Evolutionary conservation across 2,888 invertebrate genomes (phyloP), one percentile per base, ranked within the genome.

Genomic region (Alitta virens): DNA sequence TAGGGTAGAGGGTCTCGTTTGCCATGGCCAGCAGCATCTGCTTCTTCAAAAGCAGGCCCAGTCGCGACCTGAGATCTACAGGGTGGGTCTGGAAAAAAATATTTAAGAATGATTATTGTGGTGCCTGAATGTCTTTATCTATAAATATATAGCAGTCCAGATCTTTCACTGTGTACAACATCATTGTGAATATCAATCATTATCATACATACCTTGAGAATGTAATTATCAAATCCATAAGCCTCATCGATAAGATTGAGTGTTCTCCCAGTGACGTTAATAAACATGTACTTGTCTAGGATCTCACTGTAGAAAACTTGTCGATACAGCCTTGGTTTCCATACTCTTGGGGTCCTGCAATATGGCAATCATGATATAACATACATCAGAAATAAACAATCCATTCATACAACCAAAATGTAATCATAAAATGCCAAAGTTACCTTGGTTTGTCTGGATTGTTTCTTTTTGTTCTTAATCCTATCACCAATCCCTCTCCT

Each of bases 171-270:
- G n/a, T n/a, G n/a, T n/a, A n/a, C n/a, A n/a, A n/a, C n/a, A n/a
- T n/a, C 40, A 40, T 40, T 40, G 40, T 40, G 40, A 40, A n/a
- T n/a, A n/a, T n/a, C n/a, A n/a, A n/a, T n/a, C n/a, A n/a, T n/a
- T n/a, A n/a, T n/a, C n/a, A n/a, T 49, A 43, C 42, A 62, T 80
- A 90, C 90, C 85, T 90, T 90, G 24, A 99, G 85, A 74, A 99
- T 85, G 83, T 99, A 99, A 81, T 91, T 89, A 84, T 99, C 99
- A 75, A 99, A 91, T 9, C 99, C 98, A 84, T 90, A 90, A 76
- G 91, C 87, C 69, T 92, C 88, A 83, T 97, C 91, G 68, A 99
- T 94, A 68, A 94, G 85, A 71, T 87, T 85, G 60, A 95, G 85
- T 0, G 95, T 89, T 71, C 95, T 86, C 62, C 89, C 86, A 7